Conservation (phyloP, 2,888 invertebrate species). For the Pterostichus madidus region DNA sequence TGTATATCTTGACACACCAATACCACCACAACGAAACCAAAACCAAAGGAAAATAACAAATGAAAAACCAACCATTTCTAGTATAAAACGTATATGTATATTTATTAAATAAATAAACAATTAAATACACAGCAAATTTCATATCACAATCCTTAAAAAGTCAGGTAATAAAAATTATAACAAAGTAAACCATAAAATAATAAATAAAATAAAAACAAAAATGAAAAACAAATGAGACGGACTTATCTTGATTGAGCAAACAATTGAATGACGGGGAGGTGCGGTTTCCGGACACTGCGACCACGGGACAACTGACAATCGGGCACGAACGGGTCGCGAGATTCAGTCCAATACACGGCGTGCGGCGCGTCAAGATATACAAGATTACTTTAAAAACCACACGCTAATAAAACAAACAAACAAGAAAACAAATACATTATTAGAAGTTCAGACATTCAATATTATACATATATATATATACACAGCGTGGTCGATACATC, state of each 20-base stretch:
- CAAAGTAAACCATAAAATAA: constrained; percentile 38
- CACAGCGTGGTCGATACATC: too few relatives aligned
- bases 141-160: constrained; percentile 41
- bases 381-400: constrained; percentile 51
- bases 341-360: neutral
- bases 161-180: neutral
- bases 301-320: constrained; percentile 10
- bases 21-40: constrained; percentile 38
- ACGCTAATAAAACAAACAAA: constrained; percentile 38
- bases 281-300: neutral
- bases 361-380: constrained; percentile 59
- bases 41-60: constrained; percentile 40
- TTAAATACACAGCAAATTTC: constrained; percentile 47
- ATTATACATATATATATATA: too few relatives aligned
- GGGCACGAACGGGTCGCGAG: neutral
- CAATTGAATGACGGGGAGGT: constrained; percentile 19
- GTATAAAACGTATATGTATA: constrained; percentile 24
- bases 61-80: constrained; percentile 4
- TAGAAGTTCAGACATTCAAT: neutral
- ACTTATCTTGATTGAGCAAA: constrained; percentile 56
- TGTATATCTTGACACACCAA: constrained; percentile 61
- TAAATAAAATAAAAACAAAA: constrained; percentile 42
- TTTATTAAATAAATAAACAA: constrained; percentile 52
- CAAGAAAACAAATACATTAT: constrained; percentile 16
- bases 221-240: constrained; percentile 30